These are phyloP conservation scores for Pogonophryne albipinna DNA, from an alignment of 2,797 vertebrate species.

Conservation along the genomic window DNA sequence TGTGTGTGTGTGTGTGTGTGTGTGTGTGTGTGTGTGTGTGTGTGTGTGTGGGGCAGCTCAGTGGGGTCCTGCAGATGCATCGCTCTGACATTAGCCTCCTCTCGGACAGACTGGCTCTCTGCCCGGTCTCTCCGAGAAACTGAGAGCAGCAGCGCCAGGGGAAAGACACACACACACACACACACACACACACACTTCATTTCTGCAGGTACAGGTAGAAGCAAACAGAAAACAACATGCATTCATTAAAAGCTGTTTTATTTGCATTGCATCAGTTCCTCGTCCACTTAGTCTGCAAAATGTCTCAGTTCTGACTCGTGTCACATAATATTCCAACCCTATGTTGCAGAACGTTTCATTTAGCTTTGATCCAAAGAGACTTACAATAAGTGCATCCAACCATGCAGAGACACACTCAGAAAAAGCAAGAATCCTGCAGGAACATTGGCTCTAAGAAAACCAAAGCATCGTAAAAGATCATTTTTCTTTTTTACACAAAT, in stretches of 20 bases:
- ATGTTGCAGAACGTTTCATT: too few species aligned
- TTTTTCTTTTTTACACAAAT: too few species aligned
- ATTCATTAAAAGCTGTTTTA: background rate
- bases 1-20: slow-evolving; percentile 64
- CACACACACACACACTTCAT: slow-evolving; percentile 19
- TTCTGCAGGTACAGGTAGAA: slow-evolving; percentile 36
- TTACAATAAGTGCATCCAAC: too few species aligned
- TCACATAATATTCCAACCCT: too few species aligned
- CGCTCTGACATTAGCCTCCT: slow-evolving; percentile 78
- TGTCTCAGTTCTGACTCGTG: too few species aligned
- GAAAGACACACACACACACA: background rate
- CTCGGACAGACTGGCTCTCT: slow-evolving; percentile 70
- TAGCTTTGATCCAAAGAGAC: too few species aligned
- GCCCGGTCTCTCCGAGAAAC: slow-evolving; percentile 66
- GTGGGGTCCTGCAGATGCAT: slow-evolving; percentile 72
- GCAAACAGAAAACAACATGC: slow-evolving; percentile 4
- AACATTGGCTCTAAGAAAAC: too few species aligned
- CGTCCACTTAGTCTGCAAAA: too few species aligned
- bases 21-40: slow-evolving; percentile 53
- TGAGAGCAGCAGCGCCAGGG: slow-evolving; percentile 51
- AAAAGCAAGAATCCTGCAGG: too few species aligned
- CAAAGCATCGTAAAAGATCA: too few species aligned
- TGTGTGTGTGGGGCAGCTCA: slow-evolving; percentile 71
- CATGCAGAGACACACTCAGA: too few species aligned
- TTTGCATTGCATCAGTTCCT: too few species aligned